Base-by-base conservation (phyloP, 2,113 vertebrate genomes). In the Corythornis madagascariensis region DNA sequence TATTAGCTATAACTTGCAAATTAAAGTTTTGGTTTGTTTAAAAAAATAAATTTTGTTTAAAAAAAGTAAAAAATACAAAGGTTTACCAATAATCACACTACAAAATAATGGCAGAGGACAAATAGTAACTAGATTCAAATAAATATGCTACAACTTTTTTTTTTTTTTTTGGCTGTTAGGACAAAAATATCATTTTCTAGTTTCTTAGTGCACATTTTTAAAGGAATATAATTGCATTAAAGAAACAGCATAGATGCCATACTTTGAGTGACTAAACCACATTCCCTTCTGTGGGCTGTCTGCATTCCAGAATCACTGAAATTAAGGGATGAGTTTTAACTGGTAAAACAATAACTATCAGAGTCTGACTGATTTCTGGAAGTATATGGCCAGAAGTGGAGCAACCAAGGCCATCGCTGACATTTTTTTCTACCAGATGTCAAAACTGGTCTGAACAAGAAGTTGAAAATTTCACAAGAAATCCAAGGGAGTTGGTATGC, bases 171-270 rank as follows among this genome's bases (percentile, higher is more conserved):
- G 8, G 0, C 21, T n/a, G 11, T 57, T 52, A 11, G 16, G 33
- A 38, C 76, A 78, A 52, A 90, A 89, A 92, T 79, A 42, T 63
- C 59, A 90, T 87, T 90, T 89, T 87, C 63, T 50, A 21, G 33
- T 90, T 95, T 12, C 75, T 35, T 45, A 47, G n/a, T 53, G 16
- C 5, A 1, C 2, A 1, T 78, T 88, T 78, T 57, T 61, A 52
- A 40, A 24, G 22, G n/a, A 53, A 74, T 85, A 53, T 38, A 82
- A 60, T 14, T 4, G 22, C 28, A 4, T 40, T 87, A 84, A 55
- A 86, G 52, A 48, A 95, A 29, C 28, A 83, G 22, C 28, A 40
- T 31, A 59, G 55, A 83, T 80, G 31, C 48, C 42, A 45, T 33
- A 29, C 17, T 57, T 75, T 10, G 16, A 21, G 22, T 59, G 57